Percentiles rank a stretch among this genome's conserved stretches.
Evolutionary conservation across 2,888 invertebrate genomes (phyloP).

Genomic region (Rotaria sp.): DNA sequence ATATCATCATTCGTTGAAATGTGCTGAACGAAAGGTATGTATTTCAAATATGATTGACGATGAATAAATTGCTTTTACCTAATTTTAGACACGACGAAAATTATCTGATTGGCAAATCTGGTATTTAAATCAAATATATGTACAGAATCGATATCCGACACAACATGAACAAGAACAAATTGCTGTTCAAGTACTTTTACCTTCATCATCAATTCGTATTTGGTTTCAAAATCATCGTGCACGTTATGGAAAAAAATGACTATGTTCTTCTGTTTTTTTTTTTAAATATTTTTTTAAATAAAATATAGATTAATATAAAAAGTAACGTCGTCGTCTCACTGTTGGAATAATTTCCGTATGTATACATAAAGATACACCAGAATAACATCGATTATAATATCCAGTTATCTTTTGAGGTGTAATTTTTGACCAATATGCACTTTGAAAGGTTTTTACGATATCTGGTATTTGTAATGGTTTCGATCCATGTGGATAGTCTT

Average conservation of each 20-base stretch:
- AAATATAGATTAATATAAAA: neutral
- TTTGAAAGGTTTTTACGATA: neutral
- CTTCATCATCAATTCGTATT: neutral
- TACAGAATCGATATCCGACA: slow-evolving; percentile 1
- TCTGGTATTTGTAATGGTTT: neutral
- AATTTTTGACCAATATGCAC: neutral
- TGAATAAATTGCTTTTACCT: neutral
- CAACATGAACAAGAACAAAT: neutral
- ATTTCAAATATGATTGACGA: neutral
- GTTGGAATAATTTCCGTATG: neutral
- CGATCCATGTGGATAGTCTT: neutral
- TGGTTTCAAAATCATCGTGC: slow-evolving; percentile 18
- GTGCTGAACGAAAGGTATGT: neutral
- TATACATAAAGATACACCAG: neutral
- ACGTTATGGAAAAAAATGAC: neutral
- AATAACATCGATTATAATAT: neutral
- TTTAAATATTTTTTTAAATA: neutral
- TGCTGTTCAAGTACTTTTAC: neutral
- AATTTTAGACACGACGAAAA: neutral
- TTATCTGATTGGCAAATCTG: neutral
- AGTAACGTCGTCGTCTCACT: neutral
- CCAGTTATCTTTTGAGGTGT: neutral
- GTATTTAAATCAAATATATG: neutral
- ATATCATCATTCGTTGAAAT: neutral
- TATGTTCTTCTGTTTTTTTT: neutral